Base-by-base conservation (phyloP, 2,888 invertebrate genomes). In the Copidosoma aretas region DNA sequence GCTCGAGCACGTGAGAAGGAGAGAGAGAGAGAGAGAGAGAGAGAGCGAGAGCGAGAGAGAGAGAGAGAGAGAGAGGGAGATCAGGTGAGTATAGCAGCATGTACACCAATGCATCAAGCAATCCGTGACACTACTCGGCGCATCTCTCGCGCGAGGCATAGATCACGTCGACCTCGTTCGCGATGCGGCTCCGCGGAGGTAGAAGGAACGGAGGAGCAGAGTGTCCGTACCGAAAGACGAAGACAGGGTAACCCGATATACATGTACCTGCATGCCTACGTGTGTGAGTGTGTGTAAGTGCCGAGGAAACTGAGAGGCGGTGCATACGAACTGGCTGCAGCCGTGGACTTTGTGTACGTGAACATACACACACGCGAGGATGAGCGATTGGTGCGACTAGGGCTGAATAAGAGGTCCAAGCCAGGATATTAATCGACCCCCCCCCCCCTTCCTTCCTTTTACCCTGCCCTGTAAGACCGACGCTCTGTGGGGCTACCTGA, bases 161-260 rank as follows among this genome's bases (percentile, higher is more conserved):
- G 77, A 80, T 80, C 79, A 80, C 75, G 76, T 75, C 76, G 78
- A 78, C 76, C 79, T 77, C 76, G 74, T 76, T 75, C 73, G 43
- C 14, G 43, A 32, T 46, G 8, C 32, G 4, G 32, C 32, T 32
- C 32, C 32, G 32, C 32, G 32, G 8, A 32, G 32, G 32, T 3
- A 8, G 4, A 3, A 32, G 32, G n/a, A 43, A 21, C 41, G 12
- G 64, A 57, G 54, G 54, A 17, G 8, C 19, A 17, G 43, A 21
- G 19, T 39, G 21, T 57, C 15, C 54, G 41, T 17, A 32, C 62
- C 25, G 32, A 32, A 67, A 63, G 63, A 60, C 56, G 60, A 64
- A 68, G 63, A 68, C 63, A 43, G 41, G 52, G 65, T 69, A 69
- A 69, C 62, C 53, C 64, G 65, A 65, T 65, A 65, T 72, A 71